These are phyloP conservation scores for Leptodactylus fallax DNA, from an alignment of 2,797 vertebrate genomes.

Conservation along the genomic window DNA sequence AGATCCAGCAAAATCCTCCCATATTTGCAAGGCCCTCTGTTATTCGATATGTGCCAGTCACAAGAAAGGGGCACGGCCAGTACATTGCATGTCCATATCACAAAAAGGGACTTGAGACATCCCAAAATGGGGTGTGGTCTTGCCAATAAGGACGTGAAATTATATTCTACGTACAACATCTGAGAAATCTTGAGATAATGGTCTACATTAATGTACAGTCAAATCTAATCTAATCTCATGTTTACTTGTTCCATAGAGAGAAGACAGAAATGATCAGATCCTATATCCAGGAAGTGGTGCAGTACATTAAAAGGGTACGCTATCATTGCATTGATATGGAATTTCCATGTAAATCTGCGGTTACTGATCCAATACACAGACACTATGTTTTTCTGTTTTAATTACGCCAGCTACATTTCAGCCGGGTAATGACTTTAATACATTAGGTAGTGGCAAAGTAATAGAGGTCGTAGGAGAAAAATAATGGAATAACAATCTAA, in stretches of 20 bases:
- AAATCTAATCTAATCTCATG: slow-evolving; percentile 12
- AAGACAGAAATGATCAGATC: slow-evolving; percentile 97
- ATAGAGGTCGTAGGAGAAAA: slow-evolving; percentile 9
- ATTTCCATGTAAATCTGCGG: slow-evolving; percentile 28
- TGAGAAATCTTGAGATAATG: not conserved
- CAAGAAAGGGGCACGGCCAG: no score
- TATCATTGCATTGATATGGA: not conserved
- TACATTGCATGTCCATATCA: no score
- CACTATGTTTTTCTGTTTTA: not conserved
- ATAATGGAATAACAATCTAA: slow-evolving; percentile 30
- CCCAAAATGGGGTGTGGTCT: no score
- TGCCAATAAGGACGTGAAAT: no score
- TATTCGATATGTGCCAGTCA: no score
- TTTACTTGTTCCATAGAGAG: slow-evolving; percentile 78
- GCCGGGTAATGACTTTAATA: slow-evolving; percentile 25
- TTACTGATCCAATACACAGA: slow-evolving; percentile 17
- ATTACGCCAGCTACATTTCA: slow-evolving; percentile 21
- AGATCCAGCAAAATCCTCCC: no score
- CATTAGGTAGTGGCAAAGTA: slow-evolving; percentile 37
- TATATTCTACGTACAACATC: not conserved
- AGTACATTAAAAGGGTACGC: slow-evolving; percentile 94
- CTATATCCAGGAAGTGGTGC: slow-evolving; percentile 96
- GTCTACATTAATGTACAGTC: not conserved
- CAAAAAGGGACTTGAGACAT: no score
- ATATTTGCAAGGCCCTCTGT: no score